Base-by-base conservation (phyloP, 2,113 vertebrate species). In the Trochalopteron elliotii region DNA sequence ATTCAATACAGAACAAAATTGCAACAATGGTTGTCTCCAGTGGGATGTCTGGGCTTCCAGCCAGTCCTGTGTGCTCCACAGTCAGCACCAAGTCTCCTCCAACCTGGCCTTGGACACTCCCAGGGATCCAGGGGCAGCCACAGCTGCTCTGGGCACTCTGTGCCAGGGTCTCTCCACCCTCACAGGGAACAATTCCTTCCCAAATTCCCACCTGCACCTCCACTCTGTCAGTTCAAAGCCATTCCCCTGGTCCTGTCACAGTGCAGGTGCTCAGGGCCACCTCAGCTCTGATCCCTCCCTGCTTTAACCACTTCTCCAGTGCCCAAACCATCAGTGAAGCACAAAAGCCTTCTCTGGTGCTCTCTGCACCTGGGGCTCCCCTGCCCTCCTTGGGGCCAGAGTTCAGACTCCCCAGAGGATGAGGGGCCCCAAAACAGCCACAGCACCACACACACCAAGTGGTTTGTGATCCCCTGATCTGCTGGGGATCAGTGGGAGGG, bases 71-170 rank as follows among this genome's bases (percentile, higher is more conserved):
- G n/a, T 13, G 9, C 53, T 49, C 23, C 53, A 15, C 25, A 57
- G 44, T 16, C 63, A 31, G 77, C 13, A 31, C 27, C 21, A 25
- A 67, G 7, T 22, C 22, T 24, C 22, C 22, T 24, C 47, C 47
- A 49, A 6, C 37, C 45, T 59, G 45, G 14, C 33, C 61, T 37
- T 14, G 83, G 33, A 0, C 83, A 60, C 27, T 59, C 0, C 0
- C 83, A 76, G 61, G 25, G 52, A 25, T 35, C 25, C 77, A 79
- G 52, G 52, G 40, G 40, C 59, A 74, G 22, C 40, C 59, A 6
- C 81, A 84, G 57, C 59, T 74, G 1, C 33, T 64, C 69, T 64
- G 59, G 49, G 40, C 28, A 64, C 4, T 57, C 49, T n/a, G 57
- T 64, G 40, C 69, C 82, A 74, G 61, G 71, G 20, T 14, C 35